Base-by-base conservation (phyloP, 2,113 vertebrate genomes). In the Edolisoma coerulescens region DNA sequence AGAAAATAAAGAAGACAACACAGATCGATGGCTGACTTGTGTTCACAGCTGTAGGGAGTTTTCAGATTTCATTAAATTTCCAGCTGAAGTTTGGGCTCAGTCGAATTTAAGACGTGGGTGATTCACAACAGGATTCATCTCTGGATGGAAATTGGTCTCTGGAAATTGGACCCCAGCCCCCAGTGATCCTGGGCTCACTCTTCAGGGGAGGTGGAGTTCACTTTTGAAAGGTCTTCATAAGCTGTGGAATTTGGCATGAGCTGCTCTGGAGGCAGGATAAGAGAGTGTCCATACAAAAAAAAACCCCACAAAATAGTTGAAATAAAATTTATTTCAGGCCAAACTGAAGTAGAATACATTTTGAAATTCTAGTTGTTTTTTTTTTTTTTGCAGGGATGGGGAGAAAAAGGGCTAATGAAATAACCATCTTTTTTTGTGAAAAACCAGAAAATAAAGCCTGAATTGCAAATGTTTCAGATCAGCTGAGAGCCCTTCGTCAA, bases 1-100 rank as follows among this genome's bases (percentile, higher is more conserved):
- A 69, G 84, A 81, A 93, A 60, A 87, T 67, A 87, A 81, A 89
- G 91, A 84, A 94, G 86, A 95, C 92, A 96, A 47, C 54, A 42
- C 42, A n/a, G 89, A 93, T 93, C 52, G 5, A 93, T 95, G 80
- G 20, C 69, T 84, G 94, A 59, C 47, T 89, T 28, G 74, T 87
- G 74, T 88, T 95, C 59, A 47, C 70, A 91, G 93, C 89, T 80
- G 82, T 44, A 87, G 84, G 81, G 82, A 80, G 85, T 32, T 81
- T 59, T 86, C 0, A 2, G 92, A 37, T 88, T 90, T 93, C 87
- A 88, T 96, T 87, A 87, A 37, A 63, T 52, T 89, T 87, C 68
- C 78, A n/a, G 45, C 50, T 70, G 54, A 94, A 90, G n/a, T 91
- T 91, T 80, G 39, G 69, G 59, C 77, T 59, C 42, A 11, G 50